Base-by-base conservation (phyloP, 2,113 vertebrate genomes). In the Nothobranchius kuhntae region DNA sequence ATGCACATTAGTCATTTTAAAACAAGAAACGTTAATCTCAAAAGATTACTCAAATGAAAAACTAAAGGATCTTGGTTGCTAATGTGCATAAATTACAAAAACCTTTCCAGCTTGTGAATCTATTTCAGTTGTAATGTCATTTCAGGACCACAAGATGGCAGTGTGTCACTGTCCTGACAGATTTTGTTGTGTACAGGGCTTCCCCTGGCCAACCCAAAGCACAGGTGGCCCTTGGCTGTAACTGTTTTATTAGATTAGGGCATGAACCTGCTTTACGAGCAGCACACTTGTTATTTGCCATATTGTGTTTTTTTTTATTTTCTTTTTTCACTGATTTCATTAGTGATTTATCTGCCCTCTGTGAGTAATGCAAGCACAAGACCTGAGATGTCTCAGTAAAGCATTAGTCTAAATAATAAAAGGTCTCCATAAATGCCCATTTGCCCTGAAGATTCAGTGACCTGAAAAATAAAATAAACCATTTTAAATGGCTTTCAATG, bases 131-230 rank as follows among this genome's bases (percentile, higher is more conserved):
- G 81, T 68, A 62, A 62, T 85, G 0, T 9, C 5, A 40, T 6
- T 4, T 77, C 6, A 11, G 24, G 2, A 7, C 86, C 91, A 89
- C 88, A 63, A 14, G 87, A 71, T 83, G 92, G 91, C 35, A 83
- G 85, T 91, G 65, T 83, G 51, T 26, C 52, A 75, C 83, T 60
- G 35, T 67, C 60, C 30, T 26, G 35, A 9, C 60, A 15, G 17
- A 6, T 2, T 65, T 30, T 3, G 1, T 0, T 0, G 13, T 7
- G 6, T n/a, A 6, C 7, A 1, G 3, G 4, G 1, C n/a, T 44
- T n/a, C 21, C 15, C 59, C 56, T 53, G 61, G 1, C 38, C 47
- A 70, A 60, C 53, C 8, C 35, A 9, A 52, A 67, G 67, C 17
- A 0, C 55, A 78, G 44, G 30, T 75, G 53, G 14, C 64, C 48